Percentiles rank a stretch among this genome's conserved stretches.
These are phyloP conservation scores for Chouioia cunea DNA, from an alignment of 2,888 invertebrate species.

Conservation along the genomic window DNA sequence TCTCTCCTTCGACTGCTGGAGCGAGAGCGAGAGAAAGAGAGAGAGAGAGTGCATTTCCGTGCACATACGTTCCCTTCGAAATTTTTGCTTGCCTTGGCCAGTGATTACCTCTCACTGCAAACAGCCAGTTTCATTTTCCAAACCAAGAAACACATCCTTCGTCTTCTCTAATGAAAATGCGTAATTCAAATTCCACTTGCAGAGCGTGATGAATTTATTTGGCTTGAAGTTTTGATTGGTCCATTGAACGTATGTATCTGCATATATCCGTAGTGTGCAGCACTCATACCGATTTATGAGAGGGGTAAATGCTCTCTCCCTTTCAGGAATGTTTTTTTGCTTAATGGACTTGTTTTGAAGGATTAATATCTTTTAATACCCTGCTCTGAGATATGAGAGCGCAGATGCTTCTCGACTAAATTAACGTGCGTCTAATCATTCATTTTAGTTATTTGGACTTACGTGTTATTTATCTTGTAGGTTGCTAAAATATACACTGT, in stretches of 20 bases:
- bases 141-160: background rate
- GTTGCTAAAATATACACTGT: too few relatives aligned
- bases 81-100: constrained; percentile 13
- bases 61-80: constrained; percentile 6
- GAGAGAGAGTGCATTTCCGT: constrained; percentile 22
- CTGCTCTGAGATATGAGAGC: too few relatives aligned
- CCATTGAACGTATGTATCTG: background rate
- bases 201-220: constrained; percentile 9
- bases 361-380: constrained; percentile 1
- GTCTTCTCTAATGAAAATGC: constrained; percentile 12
- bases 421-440: too few relatives aligned
- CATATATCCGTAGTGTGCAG: background rate
- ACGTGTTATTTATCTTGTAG: too few relatives aligned
- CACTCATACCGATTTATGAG: background rate
- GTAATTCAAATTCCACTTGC: background rate
- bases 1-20: constrained; percentile 18
- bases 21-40: background rate
- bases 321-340: constrained; percentile 5
- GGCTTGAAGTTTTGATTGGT: background rate
- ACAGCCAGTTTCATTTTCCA: constrained; percentile 17
- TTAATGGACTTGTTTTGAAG: background rate
- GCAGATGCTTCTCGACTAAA: too few relatives aligned
- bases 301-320: background rate
- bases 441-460: too few relatives aligned
- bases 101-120: constrained; percentile 8